These are phyloP conservation scores for Cyprinus carpio DNA, from an alignment of 2,113 vertebrate species.

Conservation along the genomic window DNA sequence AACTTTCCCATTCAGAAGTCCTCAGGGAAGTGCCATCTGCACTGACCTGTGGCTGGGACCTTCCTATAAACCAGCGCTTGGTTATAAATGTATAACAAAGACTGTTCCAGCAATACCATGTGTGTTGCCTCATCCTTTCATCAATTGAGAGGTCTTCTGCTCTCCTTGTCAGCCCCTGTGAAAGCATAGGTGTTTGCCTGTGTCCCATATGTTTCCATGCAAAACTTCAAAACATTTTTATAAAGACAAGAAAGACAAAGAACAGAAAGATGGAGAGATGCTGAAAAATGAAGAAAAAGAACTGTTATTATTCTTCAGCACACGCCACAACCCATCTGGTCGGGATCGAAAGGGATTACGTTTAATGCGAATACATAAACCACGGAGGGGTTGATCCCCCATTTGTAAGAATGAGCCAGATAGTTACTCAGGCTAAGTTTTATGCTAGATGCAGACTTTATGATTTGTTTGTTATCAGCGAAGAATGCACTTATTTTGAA, in stretches of 20 bases:
- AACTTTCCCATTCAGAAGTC: not conserved
- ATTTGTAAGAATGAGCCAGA: constrained; percentile 52
- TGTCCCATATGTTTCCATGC: constrained; percentile 51
- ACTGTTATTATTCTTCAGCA: constrained; percentile 44
- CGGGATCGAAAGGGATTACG: constrained; percentile 52
- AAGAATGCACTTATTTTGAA: constrained; percentile 42
- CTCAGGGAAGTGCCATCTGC: constrained; percentile 29
- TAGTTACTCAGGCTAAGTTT: constrained; percentile 44
- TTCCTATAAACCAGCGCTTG: constrained; percentile 41
- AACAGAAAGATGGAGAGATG: constrained; percentile 30
- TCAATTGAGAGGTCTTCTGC: constrained; percentile 11
- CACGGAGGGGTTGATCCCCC: constrained; percentile 41
- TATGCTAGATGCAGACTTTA: constrained; percentile 25
- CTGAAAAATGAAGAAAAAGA: constrained; percentile 49
- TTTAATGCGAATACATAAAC: constrained; percentile 60
- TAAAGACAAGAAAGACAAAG: constrained; percentile 26
- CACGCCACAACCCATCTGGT: constrained; percentile 53
- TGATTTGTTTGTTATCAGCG: constrained; percentile 48
- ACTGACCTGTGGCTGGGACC: constrained; percentile 25
- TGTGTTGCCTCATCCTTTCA: constrained; percentile 48
- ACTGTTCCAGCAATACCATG: constrained; percentile 40
- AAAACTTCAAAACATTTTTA: constrained; percentile 45
- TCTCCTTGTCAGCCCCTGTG: constrained; percentile 48
- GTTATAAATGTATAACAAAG: not conserved
- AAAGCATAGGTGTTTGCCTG: constrained; percentile 54